phyloP scores from a whole-genome alignment of 2,113 vertebrate genomes.

The Mellivora capensis region DNA sequence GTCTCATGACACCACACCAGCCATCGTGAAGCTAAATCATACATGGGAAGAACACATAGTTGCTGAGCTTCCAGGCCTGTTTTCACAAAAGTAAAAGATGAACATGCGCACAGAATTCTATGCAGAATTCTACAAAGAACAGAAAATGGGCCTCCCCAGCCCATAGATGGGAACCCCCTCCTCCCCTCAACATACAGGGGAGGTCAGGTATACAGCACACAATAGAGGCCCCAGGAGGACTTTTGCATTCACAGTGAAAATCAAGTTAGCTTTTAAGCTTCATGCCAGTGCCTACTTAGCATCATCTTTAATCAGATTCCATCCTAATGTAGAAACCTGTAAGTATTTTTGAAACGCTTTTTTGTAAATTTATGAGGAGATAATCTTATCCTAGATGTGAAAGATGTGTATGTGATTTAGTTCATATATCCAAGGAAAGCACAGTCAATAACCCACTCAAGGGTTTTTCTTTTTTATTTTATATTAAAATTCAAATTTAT shows the following conservation, averaged over 20 bases:
- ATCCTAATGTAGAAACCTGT: not conserved
- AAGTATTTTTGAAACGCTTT: not conserved
- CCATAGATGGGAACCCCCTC: accelerated
- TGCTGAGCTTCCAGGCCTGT: not conserved
- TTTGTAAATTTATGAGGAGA: not conserved
- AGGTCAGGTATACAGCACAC: not conserved
- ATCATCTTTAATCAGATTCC: not conserved
- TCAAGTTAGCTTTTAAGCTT: not conserved
- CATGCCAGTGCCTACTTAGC: not conserved
- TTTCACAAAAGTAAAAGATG: not conserved
- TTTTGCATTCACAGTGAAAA: not conserved
- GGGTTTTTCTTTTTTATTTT: not conserved
- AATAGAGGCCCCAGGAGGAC: not conserved
- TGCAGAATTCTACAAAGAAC: not conserved
- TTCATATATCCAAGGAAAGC: not conserved
- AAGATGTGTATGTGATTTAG: not conserved
- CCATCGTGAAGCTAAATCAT: not conserved
- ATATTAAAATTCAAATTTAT: not conserved
- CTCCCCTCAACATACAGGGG: not conserved
- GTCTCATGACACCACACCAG: not conserved
- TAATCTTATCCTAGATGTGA: not conserved
- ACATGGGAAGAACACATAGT: not conserved
- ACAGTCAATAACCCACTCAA: not conserved
- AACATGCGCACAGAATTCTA: not conserved
- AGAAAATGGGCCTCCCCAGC: not conserved